These are phyloP conservation scores for Brachyptera putata DNA, from an alignment of 2,888 invertebrate genomes.

Conservation along the genomic window DNA sequence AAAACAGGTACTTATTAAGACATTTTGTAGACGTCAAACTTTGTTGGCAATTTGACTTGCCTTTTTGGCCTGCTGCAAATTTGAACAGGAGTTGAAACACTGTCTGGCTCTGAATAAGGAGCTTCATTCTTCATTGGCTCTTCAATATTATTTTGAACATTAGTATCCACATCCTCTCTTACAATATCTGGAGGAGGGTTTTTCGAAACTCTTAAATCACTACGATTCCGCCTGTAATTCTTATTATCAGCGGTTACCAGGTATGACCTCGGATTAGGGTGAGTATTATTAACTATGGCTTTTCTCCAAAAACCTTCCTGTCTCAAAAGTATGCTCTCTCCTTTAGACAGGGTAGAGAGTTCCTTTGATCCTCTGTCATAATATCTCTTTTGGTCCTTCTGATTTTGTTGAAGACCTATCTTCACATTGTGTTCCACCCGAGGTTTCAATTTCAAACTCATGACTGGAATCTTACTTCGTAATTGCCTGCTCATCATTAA, in stretches of 20 bases:
- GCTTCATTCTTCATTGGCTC: no score
- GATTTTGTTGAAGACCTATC: not conserved
- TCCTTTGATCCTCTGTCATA: not conserved
- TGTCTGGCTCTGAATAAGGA: no score
- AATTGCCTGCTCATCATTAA: not conserved
- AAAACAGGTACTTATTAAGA: no score
- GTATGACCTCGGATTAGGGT: conserved; percentile 4
- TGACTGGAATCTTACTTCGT: not conserved
- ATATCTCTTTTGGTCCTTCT: not conserved
- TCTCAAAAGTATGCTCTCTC: not conserved
- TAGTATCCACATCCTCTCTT: no score
- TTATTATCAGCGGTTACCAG: not conserved
- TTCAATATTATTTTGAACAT: no score
- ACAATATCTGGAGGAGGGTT: no score
- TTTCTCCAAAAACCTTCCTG: not conserved
- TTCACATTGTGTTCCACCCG: not conserved
- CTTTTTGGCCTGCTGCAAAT: no score
- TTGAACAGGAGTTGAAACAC: no score
- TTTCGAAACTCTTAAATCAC: not conserved
- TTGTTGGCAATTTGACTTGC: no score
- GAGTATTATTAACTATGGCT: not conserved
- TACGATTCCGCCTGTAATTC: conserved; percentile 8
- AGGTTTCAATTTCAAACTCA: not conserved
- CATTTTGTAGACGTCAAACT: no score
- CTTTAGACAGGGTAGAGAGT: not conserved